These are phyloP conservation scores for Hyles vespertilio DNA, from an alignment of 1,140 invertebrate genomes.

Conservation along the genomic window DNA sequence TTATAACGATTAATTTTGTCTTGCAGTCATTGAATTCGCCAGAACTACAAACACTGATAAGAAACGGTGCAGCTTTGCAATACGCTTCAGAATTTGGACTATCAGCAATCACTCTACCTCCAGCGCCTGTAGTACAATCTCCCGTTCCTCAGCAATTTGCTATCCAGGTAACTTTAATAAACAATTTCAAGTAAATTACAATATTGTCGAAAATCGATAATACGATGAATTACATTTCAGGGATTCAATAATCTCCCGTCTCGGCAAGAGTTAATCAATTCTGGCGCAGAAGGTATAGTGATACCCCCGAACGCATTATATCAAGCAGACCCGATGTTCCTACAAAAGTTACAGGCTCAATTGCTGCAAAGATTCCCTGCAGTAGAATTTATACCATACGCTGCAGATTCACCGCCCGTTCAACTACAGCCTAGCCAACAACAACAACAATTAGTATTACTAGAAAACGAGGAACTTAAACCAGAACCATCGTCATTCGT, in stretches of 20 bases:
- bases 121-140: conserved; percentile 41
- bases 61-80: conserved; percentile 74
- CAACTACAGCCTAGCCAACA: conserved; percentile 64
- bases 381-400: conserved; percentile 57
- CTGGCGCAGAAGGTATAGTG: conserved; percentile 50
- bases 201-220: not conserved
- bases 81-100: conserved; percentile 61
- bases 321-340: conserved; percentile 57
- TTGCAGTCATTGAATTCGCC: conserved; percentile 68
- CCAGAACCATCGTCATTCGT: conserved; percentile 44
- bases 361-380: conserved; percentile 52
- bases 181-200: no score
- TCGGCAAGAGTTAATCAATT: conserved; percentile 47
- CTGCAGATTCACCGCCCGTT: conserved; percentile 39
- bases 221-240: conserved; percentile 31
- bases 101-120: conserved; percentile 38
- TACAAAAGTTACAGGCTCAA: conserved; percentile 63
- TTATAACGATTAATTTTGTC: conserved; percentile 14
- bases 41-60: conserved; percentile 76
- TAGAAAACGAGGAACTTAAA: conserved; percentile 64
- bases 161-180: not conserved
- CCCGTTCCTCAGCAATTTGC: not conserved
- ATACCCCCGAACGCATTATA: conserved; percentile 52
- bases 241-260: conserved; percentile 43
- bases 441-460: conserved; percentile 33